A percentile compares a stretch with the other conserved stretches of the same genome.
These are phyloP conservation scores for Mellilla xanthometata DNA, from an alignment of 2,888 invertebrate species.

Conservation along the genomic window DNA sequence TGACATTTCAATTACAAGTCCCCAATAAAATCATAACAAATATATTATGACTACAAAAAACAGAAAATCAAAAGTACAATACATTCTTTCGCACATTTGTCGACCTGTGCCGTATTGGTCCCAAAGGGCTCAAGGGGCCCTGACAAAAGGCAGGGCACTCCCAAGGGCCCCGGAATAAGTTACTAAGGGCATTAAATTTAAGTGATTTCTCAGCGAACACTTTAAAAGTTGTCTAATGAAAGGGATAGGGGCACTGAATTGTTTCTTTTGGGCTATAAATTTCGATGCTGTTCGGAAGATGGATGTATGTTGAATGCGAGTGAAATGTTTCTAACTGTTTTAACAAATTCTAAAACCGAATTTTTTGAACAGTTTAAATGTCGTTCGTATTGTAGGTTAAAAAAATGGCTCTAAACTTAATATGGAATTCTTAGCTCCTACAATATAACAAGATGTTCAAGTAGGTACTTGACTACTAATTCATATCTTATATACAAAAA, in stretches of 20 bases:
- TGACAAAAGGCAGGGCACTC: constrained; percentile 56
- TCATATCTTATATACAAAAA: too few species aligned
- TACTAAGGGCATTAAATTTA: constrained; percentile 71
- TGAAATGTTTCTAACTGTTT: too few species aligned
- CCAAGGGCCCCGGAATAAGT: constrained; percentile 58
- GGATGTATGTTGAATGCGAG: neutral
- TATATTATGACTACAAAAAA: constrained; percentile 12
- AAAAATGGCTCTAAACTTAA: too few species aligned
- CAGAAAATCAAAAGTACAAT: constrained; percentile 27
- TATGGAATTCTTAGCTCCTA: too few species aligned
- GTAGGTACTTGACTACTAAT: too few species aligned
- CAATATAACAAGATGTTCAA: too few species aligned
- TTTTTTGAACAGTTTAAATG: too few species aligned
- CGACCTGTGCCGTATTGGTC: constrained; percentile 26
- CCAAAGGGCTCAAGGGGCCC: constrained; percentile 36
- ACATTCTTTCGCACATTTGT: constrained; percentile 33
- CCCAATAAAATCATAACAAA: constrained; percentile 19
- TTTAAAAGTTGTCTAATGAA: constrained; percentile 55
- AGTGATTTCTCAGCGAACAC: constrained; percentile 67
- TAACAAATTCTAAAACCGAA: too few species aligned
- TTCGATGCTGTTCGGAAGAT: constrained; percentile 1
- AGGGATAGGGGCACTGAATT: constrained; percentile 20
- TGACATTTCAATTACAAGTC: constrained; percentile 28
- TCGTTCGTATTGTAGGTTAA: too few species aligned
- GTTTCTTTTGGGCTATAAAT: constrained; percentile 24